Evolutionary conservation across 2,888 invertebrate genomes (phyloP).

Genomic region (Dasysyrphus albostriatus): DNA sequence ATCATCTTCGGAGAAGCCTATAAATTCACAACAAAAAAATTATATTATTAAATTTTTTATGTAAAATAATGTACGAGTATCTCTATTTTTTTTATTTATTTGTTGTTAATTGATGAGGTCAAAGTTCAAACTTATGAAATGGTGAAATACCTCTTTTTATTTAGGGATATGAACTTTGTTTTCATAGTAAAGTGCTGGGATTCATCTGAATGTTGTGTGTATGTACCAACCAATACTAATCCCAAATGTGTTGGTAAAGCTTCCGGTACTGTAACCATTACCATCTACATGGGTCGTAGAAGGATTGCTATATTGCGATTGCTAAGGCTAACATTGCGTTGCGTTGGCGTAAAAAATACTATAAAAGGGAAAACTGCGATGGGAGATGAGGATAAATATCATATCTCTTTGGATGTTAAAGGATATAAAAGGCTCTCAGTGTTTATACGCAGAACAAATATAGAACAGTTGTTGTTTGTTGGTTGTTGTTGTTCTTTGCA

Average conservation of each 20-base stretch:
- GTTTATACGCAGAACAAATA: not conserved
- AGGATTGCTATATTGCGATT: not conserved
- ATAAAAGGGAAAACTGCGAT: not conserved
- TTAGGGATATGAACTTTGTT: not conserved
- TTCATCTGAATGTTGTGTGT: not conserved
- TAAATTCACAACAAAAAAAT: too few species aligned
- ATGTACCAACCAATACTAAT: not conserved
- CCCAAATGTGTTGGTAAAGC: not conserved
- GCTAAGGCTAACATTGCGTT: not conserved
- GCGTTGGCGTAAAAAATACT: not conserved
- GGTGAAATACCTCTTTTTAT: not conserved
- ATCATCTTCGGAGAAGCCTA: too few species aligned
- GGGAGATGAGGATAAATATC: not conserved
- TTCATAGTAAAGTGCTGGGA: not conserved
- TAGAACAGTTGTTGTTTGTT: not conserved
- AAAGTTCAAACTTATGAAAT: not conserved
- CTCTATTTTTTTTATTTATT: too few species aligned
- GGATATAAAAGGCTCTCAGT: not conserved
- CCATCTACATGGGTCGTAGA: not conserved
- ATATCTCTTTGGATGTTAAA: not conserved
- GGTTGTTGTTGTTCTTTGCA: not conserved
- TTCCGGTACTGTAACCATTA: not conserved
- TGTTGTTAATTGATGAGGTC: too few species aligned
- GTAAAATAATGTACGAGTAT: too few species aligned
- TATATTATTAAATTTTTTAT: too few species aligned